phyloP scores from a whole-genome alignment of 2,113 vertebrate genomes.

The Gnathonemus longibarbis region DNA sequence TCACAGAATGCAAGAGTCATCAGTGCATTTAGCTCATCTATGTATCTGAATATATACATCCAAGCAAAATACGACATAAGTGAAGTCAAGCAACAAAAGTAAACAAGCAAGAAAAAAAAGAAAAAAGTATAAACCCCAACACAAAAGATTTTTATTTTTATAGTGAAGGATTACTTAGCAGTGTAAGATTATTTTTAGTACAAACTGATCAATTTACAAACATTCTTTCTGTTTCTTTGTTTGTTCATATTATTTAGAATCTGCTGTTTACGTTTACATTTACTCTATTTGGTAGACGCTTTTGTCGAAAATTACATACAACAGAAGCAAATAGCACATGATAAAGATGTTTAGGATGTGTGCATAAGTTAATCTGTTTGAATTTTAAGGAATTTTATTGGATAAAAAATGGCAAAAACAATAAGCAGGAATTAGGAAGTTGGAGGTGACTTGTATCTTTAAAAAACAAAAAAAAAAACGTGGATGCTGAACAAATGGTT shows the following conservation, averaged over 20 bases:
- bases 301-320: not conserved
- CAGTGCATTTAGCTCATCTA: not conserved
- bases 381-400: not conserved
- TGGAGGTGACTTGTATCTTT: not conserved
- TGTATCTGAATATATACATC: not conserved
- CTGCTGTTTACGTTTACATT: not conserved
- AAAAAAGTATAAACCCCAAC: not conserved
- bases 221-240: not conserved
- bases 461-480: not conserved
- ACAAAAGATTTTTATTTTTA: not conserved
- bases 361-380: not conserved
- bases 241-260: not conserved
- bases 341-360: not conserved
- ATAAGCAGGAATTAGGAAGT: not conserved
- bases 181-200: not conserved
- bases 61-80: not conserved
- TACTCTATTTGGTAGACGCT: not conserved
- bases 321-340: not conserved
- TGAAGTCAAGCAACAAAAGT: not conserved
- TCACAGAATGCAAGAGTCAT: not conserved
- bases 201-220: not conserved
- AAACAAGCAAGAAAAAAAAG: not conserved
- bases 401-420: not conserved
- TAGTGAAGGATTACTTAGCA: not conserved
- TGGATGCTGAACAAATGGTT: not conserved